Evolutionary conservation across 1,140 invertebrate genomes (phyloP).

Genomic region (Panagrolaimus sp.): DNA sequence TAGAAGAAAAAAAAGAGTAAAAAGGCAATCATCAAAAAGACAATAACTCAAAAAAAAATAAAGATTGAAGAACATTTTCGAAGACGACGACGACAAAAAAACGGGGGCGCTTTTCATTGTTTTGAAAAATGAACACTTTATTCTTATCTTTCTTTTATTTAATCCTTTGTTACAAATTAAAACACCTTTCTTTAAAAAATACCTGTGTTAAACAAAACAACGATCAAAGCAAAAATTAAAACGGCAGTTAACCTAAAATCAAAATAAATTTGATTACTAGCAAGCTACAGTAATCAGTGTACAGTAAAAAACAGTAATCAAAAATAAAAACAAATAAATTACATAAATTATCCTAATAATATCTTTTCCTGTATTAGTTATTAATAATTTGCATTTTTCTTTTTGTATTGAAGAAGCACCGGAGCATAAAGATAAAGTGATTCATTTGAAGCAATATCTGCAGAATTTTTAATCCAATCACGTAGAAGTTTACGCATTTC

Average conservation of each 20-base stretch:
- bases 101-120: too few relatives aligned
- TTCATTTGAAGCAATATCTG: background rate
- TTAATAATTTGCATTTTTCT: background rate
- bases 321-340: background rate
- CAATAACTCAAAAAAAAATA: too few relatives aligned
- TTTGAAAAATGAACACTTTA: too few relatives aligned
- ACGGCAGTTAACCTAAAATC: too few relatives aligned
- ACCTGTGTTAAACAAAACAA: background rate
- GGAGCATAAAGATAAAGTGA: constrained; percentile 1
- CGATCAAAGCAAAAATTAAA: background rate
- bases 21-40: too few relatives aligned
- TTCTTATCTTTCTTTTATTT: too few relatives aligned
- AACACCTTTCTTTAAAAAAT: background rate
- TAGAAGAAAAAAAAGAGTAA: too few relatives aligned
- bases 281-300: too few relatives aligned
- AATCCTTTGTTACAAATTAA: too few relatives aligned
- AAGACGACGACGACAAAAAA: too few relatives aligned
- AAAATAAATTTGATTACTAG: too few relatives aligned
- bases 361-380: background rate
- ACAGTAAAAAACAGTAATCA: background rate
- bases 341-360: background rate
- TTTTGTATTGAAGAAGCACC: constrained; percentile 1
- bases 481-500: constrained; percentile 13
- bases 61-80: too few relatives aligned
- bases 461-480: constrained; percentile 10